phyloP scores from a whole-genome alignment of 2,888 invertebrate species.

The Scaptomyza polygonia region DNA sequence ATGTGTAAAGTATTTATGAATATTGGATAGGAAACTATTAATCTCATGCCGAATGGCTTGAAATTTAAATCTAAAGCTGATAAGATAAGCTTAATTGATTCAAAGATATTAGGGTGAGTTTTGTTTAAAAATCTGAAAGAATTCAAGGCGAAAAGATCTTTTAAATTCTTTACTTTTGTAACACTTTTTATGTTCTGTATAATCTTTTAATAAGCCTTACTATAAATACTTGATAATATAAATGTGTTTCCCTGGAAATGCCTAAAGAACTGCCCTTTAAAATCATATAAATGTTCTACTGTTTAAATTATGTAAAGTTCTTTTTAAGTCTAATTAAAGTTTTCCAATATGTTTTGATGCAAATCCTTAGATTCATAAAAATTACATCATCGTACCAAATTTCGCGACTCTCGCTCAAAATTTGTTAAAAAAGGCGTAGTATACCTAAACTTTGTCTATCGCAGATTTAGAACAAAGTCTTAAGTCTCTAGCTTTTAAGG shows the following conservation, averaged over 20 bases:
- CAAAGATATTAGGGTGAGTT: neutral
- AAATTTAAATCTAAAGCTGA: neutral
- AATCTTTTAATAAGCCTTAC: neutral
- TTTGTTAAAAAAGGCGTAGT: too few relatives aligned
- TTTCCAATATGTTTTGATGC: too few relatives aligned
- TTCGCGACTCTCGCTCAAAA: too few relatives aligned
- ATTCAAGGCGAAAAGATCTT: neutral
- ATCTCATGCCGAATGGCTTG: neutral
- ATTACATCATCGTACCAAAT: too few relatives aligned
- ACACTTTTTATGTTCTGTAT: neutral
- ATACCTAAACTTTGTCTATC: too few relatives aligned
- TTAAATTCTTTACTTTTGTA: neutral
- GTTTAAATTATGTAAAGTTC: constrained; percentile 6
- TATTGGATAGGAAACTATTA: neutral
- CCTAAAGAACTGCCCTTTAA: too few relatives aligned
- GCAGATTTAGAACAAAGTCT: too few relatives aligned
- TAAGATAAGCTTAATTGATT: neutral
- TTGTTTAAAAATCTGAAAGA: neutral
- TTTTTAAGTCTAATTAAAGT: too few relatives aligned
- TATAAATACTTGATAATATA: neutral
- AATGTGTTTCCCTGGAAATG: too few relatives aligned
- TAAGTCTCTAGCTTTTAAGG: too few relatives aligned
- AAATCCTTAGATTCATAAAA: too few relatives aligned
- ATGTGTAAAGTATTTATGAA: constrained; percentile 22
- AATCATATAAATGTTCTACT: too few relatives aligned